A percentile compares a stretch with the other conserved stretches of the same genome.
Conservation (phyloP, 2,797 vertebrate genomes). For the Eleutherodactylus coqui region DNA sequence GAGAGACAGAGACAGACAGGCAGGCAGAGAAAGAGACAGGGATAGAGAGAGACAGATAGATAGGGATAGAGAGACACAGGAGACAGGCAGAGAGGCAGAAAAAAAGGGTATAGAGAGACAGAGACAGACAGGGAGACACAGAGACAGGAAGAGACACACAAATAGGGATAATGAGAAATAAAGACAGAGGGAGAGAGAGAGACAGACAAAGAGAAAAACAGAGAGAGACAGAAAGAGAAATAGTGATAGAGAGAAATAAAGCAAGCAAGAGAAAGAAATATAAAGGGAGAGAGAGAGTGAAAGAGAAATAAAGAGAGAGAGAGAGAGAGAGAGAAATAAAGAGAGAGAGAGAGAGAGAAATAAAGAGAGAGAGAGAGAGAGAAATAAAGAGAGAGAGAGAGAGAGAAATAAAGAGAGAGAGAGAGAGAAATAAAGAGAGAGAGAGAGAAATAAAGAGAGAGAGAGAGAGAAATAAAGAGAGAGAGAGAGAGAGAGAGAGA, state of each 20-base stretch:
- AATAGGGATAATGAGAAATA: background rate
- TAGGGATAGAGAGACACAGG: background rate
- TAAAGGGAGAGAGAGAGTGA: background rate
- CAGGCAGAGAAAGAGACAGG: background rate
- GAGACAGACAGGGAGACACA: background rate
- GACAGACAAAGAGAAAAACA: background rate
- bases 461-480: too few relatives aligned
- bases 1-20: background rate
- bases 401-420: background rate
- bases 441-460: background rate
- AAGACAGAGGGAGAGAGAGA: background rate
- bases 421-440: background rate
- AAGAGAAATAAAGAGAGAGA: background rate
- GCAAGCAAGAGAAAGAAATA: background rate
- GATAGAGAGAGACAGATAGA: background rate
- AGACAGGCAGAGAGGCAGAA: too few relatives aligned
- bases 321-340: background rate
- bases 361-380: background rate
- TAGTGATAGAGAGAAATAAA: background rate
- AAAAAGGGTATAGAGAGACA: too few relatives aligned
- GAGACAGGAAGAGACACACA: background rate
- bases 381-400: background rate
- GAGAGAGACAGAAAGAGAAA: background rate
- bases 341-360: background rate
- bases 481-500: too few relatives aligned